phyloP scores from a whole-genome alignment of 2,797 vertebrate species.

The Threskiornis aethiopicus region DNA sequence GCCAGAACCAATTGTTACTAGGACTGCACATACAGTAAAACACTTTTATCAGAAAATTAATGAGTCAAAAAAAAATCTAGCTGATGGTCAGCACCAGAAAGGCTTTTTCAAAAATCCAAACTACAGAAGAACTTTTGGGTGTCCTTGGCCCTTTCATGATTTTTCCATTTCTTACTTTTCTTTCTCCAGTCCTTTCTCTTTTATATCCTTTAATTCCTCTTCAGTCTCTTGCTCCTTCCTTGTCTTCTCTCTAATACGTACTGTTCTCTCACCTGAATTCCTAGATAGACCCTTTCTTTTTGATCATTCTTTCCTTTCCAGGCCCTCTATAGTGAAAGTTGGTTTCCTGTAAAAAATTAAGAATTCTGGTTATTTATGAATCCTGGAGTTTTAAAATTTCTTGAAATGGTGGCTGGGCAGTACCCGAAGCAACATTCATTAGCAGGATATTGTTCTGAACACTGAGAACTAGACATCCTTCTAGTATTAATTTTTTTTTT shows the following conservation, averaged over 20 bases:
- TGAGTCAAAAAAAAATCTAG: neutral
- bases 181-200: neutral
- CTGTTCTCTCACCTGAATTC: neutral
- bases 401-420: neutral
- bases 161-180: neutral
- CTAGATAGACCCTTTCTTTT: neutral
- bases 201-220: neutral
- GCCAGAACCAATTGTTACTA: neutral
- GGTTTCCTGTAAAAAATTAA: neutral
- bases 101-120: neutral
- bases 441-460: neutral
- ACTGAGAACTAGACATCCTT: neutral
- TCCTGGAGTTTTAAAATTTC: neutral
- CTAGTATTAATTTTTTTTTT: neutral
- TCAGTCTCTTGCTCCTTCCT: neutral
- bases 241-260: neutral
- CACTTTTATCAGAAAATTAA: neutral
- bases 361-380: neutral
- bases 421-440: neutral
- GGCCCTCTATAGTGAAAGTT: neutral
- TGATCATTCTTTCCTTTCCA: neutral
- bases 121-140: neutral
- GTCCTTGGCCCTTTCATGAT: neutral
- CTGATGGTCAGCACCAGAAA: neutral
- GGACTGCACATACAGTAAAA: neutral